Conservation (phyloP, 2,797 vertebrate species). For the Vireo griseus region DNA sequence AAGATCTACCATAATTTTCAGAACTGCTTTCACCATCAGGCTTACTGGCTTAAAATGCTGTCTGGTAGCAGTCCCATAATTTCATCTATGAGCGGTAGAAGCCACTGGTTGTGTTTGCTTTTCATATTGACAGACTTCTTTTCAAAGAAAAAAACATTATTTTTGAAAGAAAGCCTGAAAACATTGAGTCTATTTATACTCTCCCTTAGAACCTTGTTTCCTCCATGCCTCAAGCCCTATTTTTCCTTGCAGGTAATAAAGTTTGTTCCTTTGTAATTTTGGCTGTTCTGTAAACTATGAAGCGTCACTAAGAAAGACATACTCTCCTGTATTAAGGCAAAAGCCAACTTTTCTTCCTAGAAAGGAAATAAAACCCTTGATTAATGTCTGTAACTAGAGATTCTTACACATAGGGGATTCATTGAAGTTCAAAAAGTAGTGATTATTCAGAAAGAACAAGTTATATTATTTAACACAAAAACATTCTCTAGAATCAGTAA, state of each 20-base stretch:
- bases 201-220: neutral
- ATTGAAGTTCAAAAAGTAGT: neutral
- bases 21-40: neutral
- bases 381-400: neutral
- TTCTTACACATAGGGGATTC: neutral
- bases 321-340: neutral
- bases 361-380: neutral
- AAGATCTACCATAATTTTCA: neutral
- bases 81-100: neutral
- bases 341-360: neutral
- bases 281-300: neutral
- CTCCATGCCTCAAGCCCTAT: neutral
- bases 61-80: neutral
- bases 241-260: neutral
- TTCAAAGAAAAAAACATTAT: neutral
- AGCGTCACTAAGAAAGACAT: neutral
- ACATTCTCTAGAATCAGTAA: neutral
- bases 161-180: neutral
- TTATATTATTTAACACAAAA: neutral
- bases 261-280: neutral
- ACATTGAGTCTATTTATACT: neutral
- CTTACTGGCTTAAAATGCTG: neutral
- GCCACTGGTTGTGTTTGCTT: neutral
- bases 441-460: neutral
- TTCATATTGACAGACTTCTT: neutral